Base-by-base conservation (phyloP, 2,797 vertebrate genomes). In the Lagodon rhomboides region DNA sequence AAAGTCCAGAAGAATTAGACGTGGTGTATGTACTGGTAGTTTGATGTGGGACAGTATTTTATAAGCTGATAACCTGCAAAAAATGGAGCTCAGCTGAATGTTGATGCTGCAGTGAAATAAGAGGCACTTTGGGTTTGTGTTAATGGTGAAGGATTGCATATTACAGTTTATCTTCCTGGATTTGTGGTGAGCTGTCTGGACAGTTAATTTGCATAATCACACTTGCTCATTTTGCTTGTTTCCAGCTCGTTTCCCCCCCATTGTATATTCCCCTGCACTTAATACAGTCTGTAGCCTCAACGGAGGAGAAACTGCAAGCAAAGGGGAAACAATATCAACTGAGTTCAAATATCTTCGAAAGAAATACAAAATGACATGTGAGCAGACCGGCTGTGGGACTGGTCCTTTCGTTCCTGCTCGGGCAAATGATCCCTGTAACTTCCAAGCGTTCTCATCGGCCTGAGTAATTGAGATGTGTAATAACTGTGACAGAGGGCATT, bases 401-500 rank as follows among this genome's bases (percentile, higher is more conserved):
- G 75, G 82, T 91, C 75, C 70, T 58, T 58, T 50, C 50, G 16
- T 82, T 88, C 75, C 47, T 69, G 68, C 83, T 73, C 68, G 23
- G 78, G 72, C 84, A 91, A 93, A 88, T 61, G 82, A 91, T 91
- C 84, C 73, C 81, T 68, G 61, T 86, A 89, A 91, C 90, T 87
- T 88, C 73, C 73, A 70, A 70, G 76, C 47, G 44, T 79, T 74
- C 77, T 87, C 69, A 73, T 86, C 60, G 50, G 77, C 79, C 90
- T 82, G 89, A 88, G 87, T 94, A 91, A 93, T 93, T 91, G 93
- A 92, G 91, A 94, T 68, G 84, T 90, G 89, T 93, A 93, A 93
- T 93, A 94, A 86, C 93, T 92, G 83, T 92, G 90, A 92, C 93
- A 93, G 91, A 92, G 92, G 89, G 89, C 88, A 94, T 94, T 93